Evolutionary conservation across 2,888 invertebrate species (phyloP), one percentile per base, ranked within the genome.

Genomic region (Eupithecia tripunctaria): DNA sequence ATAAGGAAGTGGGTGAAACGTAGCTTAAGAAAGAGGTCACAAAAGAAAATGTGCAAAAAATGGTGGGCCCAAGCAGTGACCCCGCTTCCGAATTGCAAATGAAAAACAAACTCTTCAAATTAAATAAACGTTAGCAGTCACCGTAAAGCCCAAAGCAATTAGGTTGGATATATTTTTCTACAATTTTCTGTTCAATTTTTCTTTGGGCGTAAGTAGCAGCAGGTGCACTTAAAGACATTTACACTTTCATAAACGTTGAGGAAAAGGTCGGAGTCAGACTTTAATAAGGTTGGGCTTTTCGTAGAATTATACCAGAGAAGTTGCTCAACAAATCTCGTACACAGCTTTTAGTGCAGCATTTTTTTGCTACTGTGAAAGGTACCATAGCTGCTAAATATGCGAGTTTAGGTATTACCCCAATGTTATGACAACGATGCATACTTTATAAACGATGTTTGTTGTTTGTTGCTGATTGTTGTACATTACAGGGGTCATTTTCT

Each of bases 201-300:
- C 79, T 82, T 74, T 78, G 73, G 82, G 8, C 36, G 84, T 82
- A 78, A 82, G 84, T 82, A 86, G 71, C 67, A 89, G 86, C 91
- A 91, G 90, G 90, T 91, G 91, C 87, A 88, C 85, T 88, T 87
- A 88, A 90, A 84, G 85, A 86, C 85, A 86, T 90, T 90, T 84
- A 88, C 87, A 88, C 88, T 88, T 88, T 88, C 85, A 88, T 89
- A 89, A 89, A 87, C 87, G 86, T 88, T 79, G 79, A 76, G 75
- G 78, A 85, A 88, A 88, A 85, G 89, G 89, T 86, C 86, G 85
- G 83, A 83, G 81, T 83, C 87, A 84, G 89, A 88, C 90, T 90
- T 91, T 68, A 90, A 91, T 91, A 89, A 90, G 88, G 84, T 82
- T 78, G 85, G 85, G 85, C 85, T 85, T 88, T 88, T 90, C 88